Base-by-base conservation (phyloP, 2,797 vertebrate genomes). In the Cyprinella venusta region DNA sequence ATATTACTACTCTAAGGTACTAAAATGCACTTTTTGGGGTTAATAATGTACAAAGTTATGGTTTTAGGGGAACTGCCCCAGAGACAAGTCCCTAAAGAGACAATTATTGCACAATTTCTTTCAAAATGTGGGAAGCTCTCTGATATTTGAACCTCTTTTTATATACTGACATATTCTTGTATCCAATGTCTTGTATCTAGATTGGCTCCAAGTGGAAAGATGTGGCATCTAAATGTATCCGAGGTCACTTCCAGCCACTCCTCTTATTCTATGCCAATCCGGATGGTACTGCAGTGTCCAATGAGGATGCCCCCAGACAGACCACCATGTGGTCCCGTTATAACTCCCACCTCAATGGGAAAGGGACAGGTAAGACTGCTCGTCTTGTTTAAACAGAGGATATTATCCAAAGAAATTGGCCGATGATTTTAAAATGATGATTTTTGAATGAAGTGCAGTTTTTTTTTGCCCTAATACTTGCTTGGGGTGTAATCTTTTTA, bases 151-250 rank as follows among this genome's bases (percentile, higher is more conserved):
- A 68, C 48, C 48, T 38, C 8, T 54, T 48, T 9, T 42, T 45
- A 24, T 61, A 40, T 21, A 64, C 40, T 64, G 15, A 72, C 15
- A 16, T 61, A 24, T 79, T 48, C 24, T 18, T 72, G 13, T 24
- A 15, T 50, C 1, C 18, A 8, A 70, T 79, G 71, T 77, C 1
- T 75, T 81, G 3, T 36, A 6, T 87, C 61, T 75, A 99, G 98
- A 96, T 99, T n/a, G 98, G 98, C 80, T 95, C 96, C 30, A 97
- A 97, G 89, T 99, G 98, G 98, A 99, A 99, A 90, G 98, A 99
- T 6, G 98, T 99, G 42, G 96, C 97, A 38, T 96, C 97, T 65
- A 97, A 97, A 91, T 99, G 98, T 76, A 94, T 97, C 89, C 95
- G 97, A 19, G 97, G 98, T 88, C 98, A 99, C 92, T 98, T 97